Evolutionary conservation across 2,888 invertebrate genomes (phyloP).

Genomic region (Taphrorychus bicolor): DNA sequence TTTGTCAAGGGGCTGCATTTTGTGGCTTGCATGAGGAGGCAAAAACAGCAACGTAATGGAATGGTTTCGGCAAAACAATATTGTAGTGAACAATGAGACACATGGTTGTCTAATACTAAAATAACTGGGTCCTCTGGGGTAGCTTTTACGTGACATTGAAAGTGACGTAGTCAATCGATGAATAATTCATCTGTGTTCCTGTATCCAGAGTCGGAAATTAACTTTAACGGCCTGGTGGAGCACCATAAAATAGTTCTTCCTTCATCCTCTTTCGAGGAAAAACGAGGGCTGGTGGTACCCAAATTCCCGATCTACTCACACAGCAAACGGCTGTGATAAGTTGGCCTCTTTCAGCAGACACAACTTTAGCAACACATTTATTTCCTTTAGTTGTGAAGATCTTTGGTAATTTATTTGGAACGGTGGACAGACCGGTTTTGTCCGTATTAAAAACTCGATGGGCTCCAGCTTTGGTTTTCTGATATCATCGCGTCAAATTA

Average conservation of each 20-base stretch:
- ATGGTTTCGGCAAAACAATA: constrained; percentile 9
- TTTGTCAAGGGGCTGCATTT: constrained; percentile 30
- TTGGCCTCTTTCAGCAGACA: too few species aligned
- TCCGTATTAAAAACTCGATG: too few species aligned
- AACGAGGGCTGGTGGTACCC: too few species aligned
- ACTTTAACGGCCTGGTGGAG: constrained; percentile 17
- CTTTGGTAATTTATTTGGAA: too few species aligned
- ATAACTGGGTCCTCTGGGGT: constrained; percentile 13
- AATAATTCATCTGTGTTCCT: constrained; percentile 24
- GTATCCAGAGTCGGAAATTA: constrained; percentile 24
- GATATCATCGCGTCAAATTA: too few species aligned
- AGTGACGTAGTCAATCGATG: constrained; percentile 27
- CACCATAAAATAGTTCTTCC: constrained; percentile 14
- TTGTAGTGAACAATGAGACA: constrained; percentile 18
- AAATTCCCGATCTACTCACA: too few species aligned
- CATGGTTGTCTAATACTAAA: constrained; percentile 28
- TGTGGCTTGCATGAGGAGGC: constrained; percentile 37
- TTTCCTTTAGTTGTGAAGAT: too few species aligned
- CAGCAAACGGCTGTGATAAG: too few species aligned
- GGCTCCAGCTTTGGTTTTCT: too few species aligned
- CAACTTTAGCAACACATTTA: too few species aligned
- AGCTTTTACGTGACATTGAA: constrained; percentile 15
- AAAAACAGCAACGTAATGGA: constrained; percentile 14
- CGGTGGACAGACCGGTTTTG: too few species aligned
- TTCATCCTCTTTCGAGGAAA: constrained; percentile 24